These are phyloP conservation scores for Hydraecia micacea DNA, from an alignment of 2,888 invertebrate genomes.

Conservation along the genomic window DNA sequence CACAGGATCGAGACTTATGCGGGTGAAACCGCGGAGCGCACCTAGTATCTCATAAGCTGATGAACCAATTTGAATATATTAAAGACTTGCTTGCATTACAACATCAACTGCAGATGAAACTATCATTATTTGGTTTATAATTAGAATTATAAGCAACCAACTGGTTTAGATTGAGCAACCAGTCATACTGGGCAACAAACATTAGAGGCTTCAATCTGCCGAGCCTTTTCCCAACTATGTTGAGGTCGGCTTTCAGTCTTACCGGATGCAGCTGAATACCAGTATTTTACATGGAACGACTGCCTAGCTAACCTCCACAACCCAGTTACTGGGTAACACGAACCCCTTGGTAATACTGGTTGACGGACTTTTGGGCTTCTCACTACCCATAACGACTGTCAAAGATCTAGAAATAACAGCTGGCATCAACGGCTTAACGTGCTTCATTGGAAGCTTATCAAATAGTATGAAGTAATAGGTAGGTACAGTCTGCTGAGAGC, in stretches of 20 bases:
- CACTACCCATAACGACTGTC: not conserved
- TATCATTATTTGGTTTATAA: slow-evolving; percentile 31
- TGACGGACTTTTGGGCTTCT: not conserved
- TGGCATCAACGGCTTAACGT: too few species aligned
- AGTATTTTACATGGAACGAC: not conserved
- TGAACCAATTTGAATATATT: slow-evolving; percentile 28
- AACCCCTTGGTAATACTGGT: not conserved
- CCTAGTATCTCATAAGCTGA: not conserved
- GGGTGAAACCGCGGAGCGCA: not conserved
- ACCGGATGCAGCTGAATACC: not conserved
- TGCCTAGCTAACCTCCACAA: not conserved
- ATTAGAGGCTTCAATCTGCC: not conserved
- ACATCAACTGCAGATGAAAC: slow-evolving; percentile 2
- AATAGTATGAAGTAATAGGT: not conserved
- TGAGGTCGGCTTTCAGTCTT: not conserved
- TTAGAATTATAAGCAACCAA: not conserved
- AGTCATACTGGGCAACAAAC: not conserved
- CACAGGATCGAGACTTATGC: not conserved
- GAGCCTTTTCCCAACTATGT: not conserved
- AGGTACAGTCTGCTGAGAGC: too few species aligned
- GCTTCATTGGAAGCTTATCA: not conserved
- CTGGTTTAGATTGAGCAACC: slow-evolving; percentile 33
- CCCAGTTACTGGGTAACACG: not conserved
- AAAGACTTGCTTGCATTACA: slow-evolving; percentile 19
- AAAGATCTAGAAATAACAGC: not conserved